Percentiles rank a stretch among this genome's conserved stretches.
phyloP scores from a whole-genome alignment of 2,888 invertebrate species.

The Leptogaster cylindrica region DNA sequence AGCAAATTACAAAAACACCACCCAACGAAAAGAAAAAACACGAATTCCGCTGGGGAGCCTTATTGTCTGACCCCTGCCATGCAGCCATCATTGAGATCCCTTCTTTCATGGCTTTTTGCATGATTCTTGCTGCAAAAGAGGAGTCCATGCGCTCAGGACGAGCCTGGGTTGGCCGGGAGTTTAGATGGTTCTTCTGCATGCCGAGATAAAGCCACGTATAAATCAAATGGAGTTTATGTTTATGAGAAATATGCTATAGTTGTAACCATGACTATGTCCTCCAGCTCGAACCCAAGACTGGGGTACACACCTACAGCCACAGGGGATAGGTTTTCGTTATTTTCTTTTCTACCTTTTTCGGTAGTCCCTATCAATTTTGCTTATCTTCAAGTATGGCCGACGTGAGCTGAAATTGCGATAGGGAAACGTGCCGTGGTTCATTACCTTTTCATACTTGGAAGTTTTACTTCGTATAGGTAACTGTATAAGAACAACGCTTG shows the following conservation, averaged over 20 bases:
- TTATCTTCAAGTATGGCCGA: slow-evolving; percentile 39
- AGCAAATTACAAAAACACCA: background rate
- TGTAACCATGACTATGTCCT: background rate
- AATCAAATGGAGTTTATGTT: slow-evolving; percentile 22
- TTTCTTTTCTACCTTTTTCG: slow-evolving; percentile 24
- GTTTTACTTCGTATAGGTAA: background rate
- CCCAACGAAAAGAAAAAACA: slow-evolving; percentile 4
- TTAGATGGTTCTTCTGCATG: slow-evolving; percentile 29
- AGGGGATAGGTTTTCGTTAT: slow-evolving; percentile 1
- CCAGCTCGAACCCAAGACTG: background rate
- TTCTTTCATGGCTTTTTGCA: slow-evolving; percentile 35
- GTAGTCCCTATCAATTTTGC: slow-evolving; percentile 32
- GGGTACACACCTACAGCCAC: background rate
- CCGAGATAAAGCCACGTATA: slow-evolving; percentile 22
- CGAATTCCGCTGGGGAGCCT: slow-evolving; percentile 12
- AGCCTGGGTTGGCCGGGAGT: slow-evolving; percentile 39
- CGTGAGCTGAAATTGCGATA: slow-evolving; percentile 25
- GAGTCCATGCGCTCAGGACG: slow-evolving; percentile 39
- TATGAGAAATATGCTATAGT: slow-evolving; percentile 6
- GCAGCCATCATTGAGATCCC: slow-evolving; percentile 29
- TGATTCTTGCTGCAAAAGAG: slow-evolving; percentile 18
- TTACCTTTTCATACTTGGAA: slow-evolving; percentile 11
- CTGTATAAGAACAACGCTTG: background rate
- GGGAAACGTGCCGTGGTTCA: slow-evolving; percentile 20
- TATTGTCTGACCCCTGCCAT: slow-evolving; percentile 39